Base-by-base conservation (phyloP, 2,888 invertebrate species). In the Leistus spinibarbis region DNA sequence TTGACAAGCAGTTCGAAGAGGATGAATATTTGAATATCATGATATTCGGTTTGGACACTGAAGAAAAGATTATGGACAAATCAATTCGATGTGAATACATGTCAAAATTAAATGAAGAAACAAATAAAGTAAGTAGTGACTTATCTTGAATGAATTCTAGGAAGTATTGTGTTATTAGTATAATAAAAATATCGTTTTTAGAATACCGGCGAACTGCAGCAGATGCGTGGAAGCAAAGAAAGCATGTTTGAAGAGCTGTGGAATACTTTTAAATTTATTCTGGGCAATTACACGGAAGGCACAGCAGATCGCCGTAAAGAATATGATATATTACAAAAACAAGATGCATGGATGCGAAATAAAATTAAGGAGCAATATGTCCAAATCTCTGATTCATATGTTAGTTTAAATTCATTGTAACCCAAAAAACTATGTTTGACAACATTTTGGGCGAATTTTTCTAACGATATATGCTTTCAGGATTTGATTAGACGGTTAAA, bases 321-420 rank as follows among this genome's bases (percentile, higher is more conserved):
- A 16, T 73, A 53, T 20, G 53, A 67, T n/a, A 54, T 56, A 40
- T 27, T 56, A 13, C 9, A 20, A 27, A 54, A 60, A 40, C 57
- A 60, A 13, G 24, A 73, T 73, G 22, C 2, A 23, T 2, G n/a
- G 10, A 13, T 60, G 13, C 16, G 17, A 4, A 62, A 67, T 0
- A 62, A 24, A 22, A 67, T 66, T 67, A 67, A 62, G 62, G 22
- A 53, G 17, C 57, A 73, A 67, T 17, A n/a, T n/a, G 16, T 40
- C 9, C 19, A 57, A 9, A 17, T 72, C 22, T 65, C 23, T 17
- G 24, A 56, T 13, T 7, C 17, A 10, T 17, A 56, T 23, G 71
- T 72, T 27, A 65, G 22, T 10, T 10, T 19, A 1, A n/a, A 63
- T 63, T 63, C 7, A 10, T 13, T 57, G 57, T 57, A 57, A 63